A percentile compares a stretch with the other conserved stretches of the same genome.
Evolutionary conservation across 1,140 invertebrate species (phyloP).

Genomic region (Lysiphlebus fabarum): DNA sequence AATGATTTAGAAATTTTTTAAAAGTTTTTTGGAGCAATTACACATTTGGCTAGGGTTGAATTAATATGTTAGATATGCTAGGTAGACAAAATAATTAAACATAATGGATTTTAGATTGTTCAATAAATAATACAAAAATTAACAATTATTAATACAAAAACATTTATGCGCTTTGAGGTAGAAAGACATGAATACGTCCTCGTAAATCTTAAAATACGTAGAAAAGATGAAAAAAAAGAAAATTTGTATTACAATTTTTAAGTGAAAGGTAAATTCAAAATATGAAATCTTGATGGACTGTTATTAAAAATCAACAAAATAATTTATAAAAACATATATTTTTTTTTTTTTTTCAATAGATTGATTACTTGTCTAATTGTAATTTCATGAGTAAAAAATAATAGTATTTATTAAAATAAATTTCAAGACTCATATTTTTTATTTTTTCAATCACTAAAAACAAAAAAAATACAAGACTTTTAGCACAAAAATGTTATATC

Average conservation of each 20-base stretch:
- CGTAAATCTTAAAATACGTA: background rate
- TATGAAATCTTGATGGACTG: background rate
- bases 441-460: background rate
- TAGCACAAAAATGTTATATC: slow-evolving; percentile 13
- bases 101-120: slow-evolving; percentile 22
- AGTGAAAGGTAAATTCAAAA: no score
- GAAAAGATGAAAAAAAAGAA: no score
- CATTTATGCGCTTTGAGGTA: slow-evolving; percentile 22
- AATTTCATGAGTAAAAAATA: slow-evolving; percentile 3
- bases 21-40: no score
- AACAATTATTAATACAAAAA: background rate
- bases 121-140: slow-evolving; percentile 12
- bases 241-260: no score
- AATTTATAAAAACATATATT: background rate
- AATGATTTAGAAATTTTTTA: no score
- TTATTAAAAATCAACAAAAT: background rate
- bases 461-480: no score
- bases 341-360: slow-evolving; percentile 1
- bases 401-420: background rate
- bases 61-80: slow-evolving; percentile 18
- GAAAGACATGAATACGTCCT: slow-evolving; percentile 7
- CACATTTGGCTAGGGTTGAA: background rate
- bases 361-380: slow-evolving; percentile 13
- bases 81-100: slow-evolving; percentile 4
- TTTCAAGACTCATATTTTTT: background rate